Conservation (phyloP, 2,797 vertebrate genomes). For the Falco peregrinus region DNA sequence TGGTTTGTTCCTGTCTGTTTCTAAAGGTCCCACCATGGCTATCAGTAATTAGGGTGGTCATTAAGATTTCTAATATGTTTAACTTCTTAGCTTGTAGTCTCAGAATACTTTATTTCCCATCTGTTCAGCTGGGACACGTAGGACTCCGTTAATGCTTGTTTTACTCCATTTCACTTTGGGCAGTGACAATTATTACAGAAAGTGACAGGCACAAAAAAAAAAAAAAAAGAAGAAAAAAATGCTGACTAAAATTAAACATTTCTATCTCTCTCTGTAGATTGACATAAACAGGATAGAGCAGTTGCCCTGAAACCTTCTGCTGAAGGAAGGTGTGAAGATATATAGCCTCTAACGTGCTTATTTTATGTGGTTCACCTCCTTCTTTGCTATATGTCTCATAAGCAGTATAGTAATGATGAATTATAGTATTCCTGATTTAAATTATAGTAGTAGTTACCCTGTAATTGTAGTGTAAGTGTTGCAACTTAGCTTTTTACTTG, state of each 20-base stretch:
- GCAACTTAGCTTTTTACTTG: not conserved
- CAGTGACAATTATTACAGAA: not conserved
- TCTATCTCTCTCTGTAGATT: not conserved
- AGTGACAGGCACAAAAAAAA: not conserved
- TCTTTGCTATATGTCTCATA: not conserved
- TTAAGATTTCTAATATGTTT: not conserved
- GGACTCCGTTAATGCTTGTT: not conserved
- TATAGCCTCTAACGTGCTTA: not conserved
- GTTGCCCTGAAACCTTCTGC: not conserved
- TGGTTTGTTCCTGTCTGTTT: not conserved
- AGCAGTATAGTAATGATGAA: not conserved
- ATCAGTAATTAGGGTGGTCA: not conserved
- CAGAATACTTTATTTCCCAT: not conserved
- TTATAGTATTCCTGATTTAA: not conserved
- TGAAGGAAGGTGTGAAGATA: not conserved
- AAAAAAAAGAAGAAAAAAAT: no score
- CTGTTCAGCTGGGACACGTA: not conserved
- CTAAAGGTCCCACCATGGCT: not conserved
- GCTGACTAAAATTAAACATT: not conserved
- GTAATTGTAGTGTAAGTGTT: not conserved
- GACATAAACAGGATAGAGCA: not conserved
- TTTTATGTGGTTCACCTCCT: not conserved
- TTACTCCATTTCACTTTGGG: not conserved
- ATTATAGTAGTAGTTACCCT: not conserved
- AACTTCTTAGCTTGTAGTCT: not conserved